Evolutionary conservation across 2,797 vertebrate species (phyloP).

Genomic region (Limnodromus scolopaceus): DNA sequence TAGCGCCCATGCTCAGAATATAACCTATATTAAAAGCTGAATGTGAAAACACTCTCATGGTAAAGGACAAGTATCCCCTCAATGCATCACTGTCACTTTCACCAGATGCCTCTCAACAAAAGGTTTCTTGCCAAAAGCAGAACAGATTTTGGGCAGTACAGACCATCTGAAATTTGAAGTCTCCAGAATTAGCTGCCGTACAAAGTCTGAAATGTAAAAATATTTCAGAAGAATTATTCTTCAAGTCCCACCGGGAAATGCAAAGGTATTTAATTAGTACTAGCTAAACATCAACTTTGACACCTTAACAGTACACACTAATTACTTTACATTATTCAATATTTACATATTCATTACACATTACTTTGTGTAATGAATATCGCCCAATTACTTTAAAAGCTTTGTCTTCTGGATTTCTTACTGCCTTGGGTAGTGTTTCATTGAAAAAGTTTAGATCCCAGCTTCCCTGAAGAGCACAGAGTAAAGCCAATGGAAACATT

Average conservation of each 20-base stretch:
- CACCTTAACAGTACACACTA: not conserved
- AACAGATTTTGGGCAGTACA: not conserved
- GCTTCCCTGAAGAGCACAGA: not conserved
- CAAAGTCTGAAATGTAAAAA: not conserved
- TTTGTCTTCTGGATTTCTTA: conserved; percentile 24
- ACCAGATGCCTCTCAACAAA: not conserved
- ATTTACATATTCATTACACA: not conserved
- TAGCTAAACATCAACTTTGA: not conserved
- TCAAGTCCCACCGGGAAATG: not conserved
- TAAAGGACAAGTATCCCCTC: not conserved
- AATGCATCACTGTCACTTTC: not conserved
- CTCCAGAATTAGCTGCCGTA: not conserved
- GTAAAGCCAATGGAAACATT: not conserved
- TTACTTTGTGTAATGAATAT: not conserved
- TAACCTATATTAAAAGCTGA: not conserved
- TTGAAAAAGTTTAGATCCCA: not conserved
- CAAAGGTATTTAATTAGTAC: not conserved
- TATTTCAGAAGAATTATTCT: not conserved
- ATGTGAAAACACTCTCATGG: not conserved
- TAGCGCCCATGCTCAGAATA: not conserved
- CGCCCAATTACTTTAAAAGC: conserved; percentile 18
- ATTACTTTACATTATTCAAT: not conserved
- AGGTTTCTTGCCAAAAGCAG: not conserved
- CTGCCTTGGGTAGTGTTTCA: not conserved
- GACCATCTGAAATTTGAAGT: not conserved